These are phyloP conservation scores for Atherinomorus stipes DNA, from an alignment of 2,113 vertebrate species.

Conservation along the genomic window DNA sequence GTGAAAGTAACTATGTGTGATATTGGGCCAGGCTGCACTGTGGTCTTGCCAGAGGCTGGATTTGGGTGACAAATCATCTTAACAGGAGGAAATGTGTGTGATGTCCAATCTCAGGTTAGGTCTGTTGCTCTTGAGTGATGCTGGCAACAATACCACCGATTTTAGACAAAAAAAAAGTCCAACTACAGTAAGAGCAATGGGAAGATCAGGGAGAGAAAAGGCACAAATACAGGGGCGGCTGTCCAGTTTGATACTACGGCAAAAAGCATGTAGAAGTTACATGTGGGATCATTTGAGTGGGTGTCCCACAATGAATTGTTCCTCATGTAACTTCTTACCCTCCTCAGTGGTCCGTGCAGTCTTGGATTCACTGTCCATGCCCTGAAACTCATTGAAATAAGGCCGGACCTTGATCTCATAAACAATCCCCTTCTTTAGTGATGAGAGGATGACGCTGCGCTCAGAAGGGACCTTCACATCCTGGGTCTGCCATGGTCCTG, in stretches of 20 bases:
- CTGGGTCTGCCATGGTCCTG: constrained; percentile 89
- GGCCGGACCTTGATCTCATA: constrained; percentile 98
- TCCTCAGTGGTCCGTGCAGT: constrained; percentile 94
- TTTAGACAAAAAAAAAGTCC: constrained; percentile 39
- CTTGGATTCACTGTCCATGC: constrained; percentile 97
- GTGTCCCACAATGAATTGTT: background rate
- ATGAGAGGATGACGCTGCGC: constrained; percentile 87
- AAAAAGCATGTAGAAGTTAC: constrained; percentile 21
- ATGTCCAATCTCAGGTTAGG: constrained; percentile 69
- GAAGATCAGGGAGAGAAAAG: constrained; percentile 46
- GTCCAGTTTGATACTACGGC: constrained; percentile 7
- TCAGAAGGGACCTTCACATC: constrained; percentile 95
- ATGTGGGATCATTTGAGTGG: constrained; percentile 6
- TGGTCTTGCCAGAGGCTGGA: constrained; percentile 63
- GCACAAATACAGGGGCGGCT: background rate
- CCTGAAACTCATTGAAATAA: constrained; percentile 99
- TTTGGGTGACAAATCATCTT: constrained; percentile 57
- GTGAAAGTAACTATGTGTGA: constrained; percentile 39
- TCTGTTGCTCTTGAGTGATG: constrained; percentile 64
- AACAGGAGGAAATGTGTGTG: constrained; percentile 46
- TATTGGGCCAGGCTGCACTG: constrained; percentile 40
- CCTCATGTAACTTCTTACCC: constrained; percentile 80
- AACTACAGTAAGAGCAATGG: constrained; percentile 46
- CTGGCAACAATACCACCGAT: constrained; percentile 59
- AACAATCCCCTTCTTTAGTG: constrained; percentile 92